Base-by-base conservation (phyloP, 2,797 vertebrate genomes). In the Eospalax fontanierii region DNA sequence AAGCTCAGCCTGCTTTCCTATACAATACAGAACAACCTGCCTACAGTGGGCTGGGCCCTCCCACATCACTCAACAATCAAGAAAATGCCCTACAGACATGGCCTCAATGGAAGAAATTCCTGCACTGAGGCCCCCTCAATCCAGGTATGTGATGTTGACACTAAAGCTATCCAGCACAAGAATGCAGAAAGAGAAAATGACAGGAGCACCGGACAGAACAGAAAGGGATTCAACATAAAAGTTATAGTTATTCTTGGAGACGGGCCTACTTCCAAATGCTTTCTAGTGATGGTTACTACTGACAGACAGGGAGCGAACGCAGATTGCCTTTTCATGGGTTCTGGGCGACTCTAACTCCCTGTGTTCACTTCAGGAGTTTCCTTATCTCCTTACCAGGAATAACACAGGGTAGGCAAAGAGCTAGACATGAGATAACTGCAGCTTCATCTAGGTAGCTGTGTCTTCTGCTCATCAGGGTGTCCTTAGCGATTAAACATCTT, bases 141-240 rank as follows among this genome's bases (percentile, higher is more conserved):
- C n/a, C n/a, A n/a, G n/a, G n/a, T n/a, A n/a, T n/a, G n/a, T n/a
- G n/a, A n/a, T n/a, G n/a, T n/a, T n/a, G n/a, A n/a, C n/a, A n/a
- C n/a, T n/a, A n/a, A n/a, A n/a, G n/a, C n/a, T n/a, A n/a, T n/a
- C n/a, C n/a, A n/a, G n/a, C n/a, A n/a, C n/a, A n/a, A n/a, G n/a
- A n/a, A n/a, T n/a, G n/a, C n/a, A n/a, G n/a, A n/a, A n/a, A 70
- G 84, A 38, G 84, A 89, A 86, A 70, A 93, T 85, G 43, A 24
- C 28, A 22, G 26, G 24, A 6, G 6, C 61, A 22, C 40, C 76
- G 22, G 63, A 85, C 2, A 57, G 74, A 76, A 43, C 30, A 88
- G 74, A 88, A 40, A 75, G 75, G 68, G 75, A 79, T 83, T 50
- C 33, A 57, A 33, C 26, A 65, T 75, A n/a, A 63, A 87, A 79